Evolutionary conservation across 2,113 vertebrate genomes (phyloP).

Genomic region (Antechinus stuartii): DNA sequence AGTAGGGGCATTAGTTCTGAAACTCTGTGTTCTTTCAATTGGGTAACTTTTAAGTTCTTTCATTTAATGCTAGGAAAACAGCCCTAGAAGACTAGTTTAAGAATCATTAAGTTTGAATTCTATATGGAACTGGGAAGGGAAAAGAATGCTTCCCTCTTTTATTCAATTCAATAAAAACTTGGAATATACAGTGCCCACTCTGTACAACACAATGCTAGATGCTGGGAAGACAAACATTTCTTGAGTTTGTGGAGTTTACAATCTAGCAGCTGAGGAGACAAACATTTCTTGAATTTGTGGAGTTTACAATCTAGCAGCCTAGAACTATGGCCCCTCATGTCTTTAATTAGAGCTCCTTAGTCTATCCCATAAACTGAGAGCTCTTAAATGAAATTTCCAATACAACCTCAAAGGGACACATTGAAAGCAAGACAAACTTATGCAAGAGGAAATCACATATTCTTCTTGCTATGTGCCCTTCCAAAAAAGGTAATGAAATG

Average conservation of each 20-base stretch:
- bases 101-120: neutral
- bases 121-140: neutral
- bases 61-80: neutral
- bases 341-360: neutral
- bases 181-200: neutral
- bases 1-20: constrained; percentile 55
- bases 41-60: neutral
- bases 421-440: constrained; percentile 4
- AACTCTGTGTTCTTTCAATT: constrained; percentile 48
- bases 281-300: too few species aligned
- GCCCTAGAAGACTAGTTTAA: neutral
- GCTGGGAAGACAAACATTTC: too few species aligned
- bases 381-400: neutral
- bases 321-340: neutral
- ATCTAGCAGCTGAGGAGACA: neutral
- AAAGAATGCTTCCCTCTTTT: neutral
- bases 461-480: neutral
- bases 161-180: neutral
- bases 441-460: neutral
- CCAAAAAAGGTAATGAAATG: constrained; percentile 30
- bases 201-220: neutral
- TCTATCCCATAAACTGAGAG: neutral
- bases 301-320: neutral
- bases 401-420: neutral
- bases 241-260: too few species aligned